Evolutionary conservation across 2,113 vertebrate species (phyloP), one percentile per base, ranked within the genome.

Genomic region (Tor tambroides): DNA sequence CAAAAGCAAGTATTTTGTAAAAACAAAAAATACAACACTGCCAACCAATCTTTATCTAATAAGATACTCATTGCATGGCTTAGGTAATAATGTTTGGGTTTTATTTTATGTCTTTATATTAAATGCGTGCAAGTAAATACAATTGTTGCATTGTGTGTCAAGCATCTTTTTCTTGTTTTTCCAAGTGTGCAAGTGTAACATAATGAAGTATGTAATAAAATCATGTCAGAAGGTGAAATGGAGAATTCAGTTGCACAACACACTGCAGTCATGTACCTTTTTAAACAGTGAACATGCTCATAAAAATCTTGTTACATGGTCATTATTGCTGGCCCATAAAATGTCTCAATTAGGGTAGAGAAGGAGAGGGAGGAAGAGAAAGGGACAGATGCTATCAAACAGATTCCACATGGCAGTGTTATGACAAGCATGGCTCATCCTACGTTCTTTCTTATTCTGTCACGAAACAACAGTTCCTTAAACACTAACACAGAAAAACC

Each of bases 261-360:
- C 11, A 32, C 23, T 78, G 46, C 75, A 32, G n/a, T 54, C 15
- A 10, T 26, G 7, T 23, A 32, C 38, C 14, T 43, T 43, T 85
- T 77, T 32, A 61, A 86, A 72, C 46, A 80, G 21, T 26, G 61
- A 83, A 84, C 3, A 41, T 14, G 41, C 6, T 51, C 49, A n/a
- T 81, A 84, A 84, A 78, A 87, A 78, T 51, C 41, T 61, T 67
- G 74, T 87, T 84, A 80, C 35, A 87, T 87, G 86, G 61, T 72
- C 82, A 84, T 80, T 84, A 72, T 84, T 56, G 75, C 74, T 85
- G 76, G 19, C 72, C 83, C 54, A 85, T 80, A 85, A 85, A 85
- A 75, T 75, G 51, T 28, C 77, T 85, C 41, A 88, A 65, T 88
- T 88, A 84, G 41, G 15, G 19, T 12, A 43, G 51, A 83, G 80